A percentile compares a stretch with the other conserved stretches of the same genome.
phyloP scores from a whole-genome alignment of 2,888 invertebrate genomes.

The Oxycera nigricornis region DNA sequence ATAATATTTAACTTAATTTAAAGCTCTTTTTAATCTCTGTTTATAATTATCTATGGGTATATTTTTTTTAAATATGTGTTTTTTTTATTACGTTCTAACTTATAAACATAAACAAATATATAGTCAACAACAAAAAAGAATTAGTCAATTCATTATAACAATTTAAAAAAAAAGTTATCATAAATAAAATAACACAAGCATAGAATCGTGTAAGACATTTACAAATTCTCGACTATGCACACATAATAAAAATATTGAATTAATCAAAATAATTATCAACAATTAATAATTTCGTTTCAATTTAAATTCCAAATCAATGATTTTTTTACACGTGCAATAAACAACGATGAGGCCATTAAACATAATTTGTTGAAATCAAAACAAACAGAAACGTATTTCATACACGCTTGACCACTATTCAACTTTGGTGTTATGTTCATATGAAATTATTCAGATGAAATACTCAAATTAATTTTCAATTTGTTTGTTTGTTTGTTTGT shows the following conservation, averaged over 20 bases:
- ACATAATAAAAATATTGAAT: background rate
- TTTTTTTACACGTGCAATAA: background rate
- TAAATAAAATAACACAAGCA: slow-evolving; percentile 22
- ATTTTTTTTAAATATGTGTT: background rate
- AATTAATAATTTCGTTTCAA: slow-evolving; percentile 3
- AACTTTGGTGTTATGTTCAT: slow-evolving; percentile 34
- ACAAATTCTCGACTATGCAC: background rate
- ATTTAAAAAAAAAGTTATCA: background rate
- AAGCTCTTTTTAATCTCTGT: background rate
- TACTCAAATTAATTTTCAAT: background rate
- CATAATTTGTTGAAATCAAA: background rate
- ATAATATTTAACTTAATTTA: slow-evolving; percentile 3
- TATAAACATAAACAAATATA: slow-evolving; percentile 17
- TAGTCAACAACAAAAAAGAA: slow-evolving; percentile 15
- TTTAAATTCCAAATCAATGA: background rate
- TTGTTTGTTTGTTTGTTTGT: background rate
- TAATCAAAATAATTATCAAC: background rate
- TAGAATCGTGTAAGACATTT: background rate
- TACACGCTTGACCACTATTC: background rate
- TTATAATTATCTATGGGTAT: background rate
- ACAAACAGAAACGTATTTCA: background rate
- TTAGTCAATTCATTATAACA: slow-evolving; percentile 21
- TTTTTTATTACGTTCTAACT: background rate
- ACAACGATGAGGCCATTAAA: background rate
- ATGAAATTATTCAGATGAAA: background rate